Percentiles rank a stretch among this genome's conserved stretches.
Evolutionary conservation across 2,113 vertebrate species (phyloP).

Genomic region (Myotis lucifugus): DNA sequence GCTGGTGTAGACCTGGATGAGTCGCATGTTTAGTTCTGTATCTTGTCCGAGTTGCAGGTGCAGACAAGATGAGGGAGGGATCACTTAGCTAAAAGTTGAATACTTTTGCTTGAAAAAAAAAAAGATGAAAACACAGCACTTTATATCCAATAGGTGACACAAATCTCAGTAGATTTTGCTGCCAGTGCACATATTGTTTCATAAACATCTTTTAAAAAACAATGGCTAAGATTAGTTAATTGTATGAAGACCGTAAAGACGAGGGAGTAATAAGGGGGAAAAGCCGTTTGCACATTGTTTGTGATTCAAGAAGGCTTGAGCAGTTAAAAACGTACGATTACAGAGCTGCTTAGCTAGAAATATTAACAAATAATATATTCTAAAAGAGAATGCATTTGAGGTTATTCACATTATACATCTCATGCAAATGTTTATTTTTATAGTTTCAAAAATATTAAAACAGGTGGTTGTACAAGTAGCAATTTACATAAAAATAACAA

Average conservation of each 20-base stretch:
- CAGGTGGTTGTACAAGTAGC: conserved; percentile 3
- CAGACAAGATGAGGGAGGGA: conserved; percentile 11
- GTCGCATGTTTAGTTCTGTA: conserved; percentile 90
- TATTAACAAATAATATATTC: conserved; percentile 49
- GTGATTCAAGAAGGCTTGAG: conserved; percentile 55
- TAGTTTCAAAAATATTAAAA: conserved; percentile 77
- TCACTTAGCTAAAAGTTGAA: not conserved
- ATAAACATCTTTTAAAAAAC: conserved; percentile 55
- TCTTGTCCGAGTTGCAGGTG: not conserved
- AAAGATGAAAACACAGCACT: conserved; percentile 80
- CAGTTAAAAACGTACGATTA: conserved; percentile 52
- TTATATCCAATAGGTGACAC: conserved; percentile 72
- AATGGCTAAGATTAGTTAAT: conserved; percentile 71
- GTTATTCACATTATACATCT: conserved; percentile 68
- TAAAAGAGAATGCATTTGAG: conserved; percentile 65
- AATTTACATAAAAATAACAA: conserved; percentile 60
- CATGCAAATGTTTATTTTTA: conserved; percentile 84
- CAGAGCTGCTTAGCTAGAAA: conserved; percentile 32
- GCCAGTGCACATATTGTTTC: conserved; percentile 35
- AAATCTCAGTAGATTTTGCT: conserved; percentile 59
- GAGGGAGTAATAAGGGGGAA: conserved; percentile 59
- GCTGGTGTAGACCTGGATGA: conserved; percentile 89
- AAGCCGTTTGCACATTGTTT: conserved; percentile 67
- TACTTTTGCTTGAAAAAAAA: conserved; percentile 43
- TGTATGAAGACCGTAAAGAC: conserved; percentile 60